Conservation (phyloP, 2,888 invertebrate species). For the Ectemnius lituratus region DNA sequence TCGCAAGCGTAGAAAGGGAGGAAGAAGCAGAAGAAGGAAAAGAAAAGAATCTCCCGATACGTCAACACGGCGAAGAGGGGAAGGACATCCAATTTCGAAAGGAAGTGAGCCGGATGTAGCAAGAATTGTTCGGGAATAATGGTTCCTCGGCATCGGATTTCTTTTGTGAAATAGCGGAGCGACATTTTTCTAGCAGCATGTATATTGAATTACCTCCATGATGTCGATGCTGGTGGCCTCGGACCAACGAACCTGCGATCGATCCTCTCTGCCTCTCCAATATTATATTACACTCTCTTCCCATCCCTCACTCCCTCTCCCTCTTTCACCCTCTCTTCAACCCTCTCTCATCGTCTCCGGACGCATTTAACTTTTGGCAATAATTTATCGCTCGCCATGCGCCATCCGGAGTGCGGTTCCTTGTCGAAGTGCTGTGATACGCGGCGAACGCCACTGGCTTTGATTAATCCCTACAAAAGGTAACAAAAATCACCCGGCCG, state of each 20-base stretch:
- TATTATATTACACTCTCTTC: constrained; percentile 13
- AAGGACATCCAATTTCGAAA: constrained; percentile 51
- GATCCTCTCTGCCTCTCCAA: constrained; percentile 43
- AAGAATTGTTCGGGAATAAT: constrained; percentile 57
- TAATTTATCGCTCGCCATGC: constrained; percentile 37
- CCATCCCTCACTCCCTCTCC: too few species aligned
- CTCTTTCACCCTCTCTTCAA: too few species aligned
- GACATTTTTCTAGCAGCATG: constrained; percentile 57
- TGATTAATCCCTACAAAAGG: too few species aligned
- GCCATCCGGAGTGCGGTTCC: constrained; percentile 10
- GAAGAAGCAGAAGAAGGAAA: not conserved
- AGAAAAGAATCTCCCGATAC: constrained; percentile 31
- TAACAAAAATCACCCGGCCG: too few species aligned
- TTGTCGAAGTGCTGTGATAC: not conserved
- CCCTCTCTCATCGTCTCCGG: constrained; percentile 11
- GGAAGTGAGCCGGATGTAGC: constrained; percentile 48
- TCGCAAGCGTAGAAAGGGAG: too few species aligned
- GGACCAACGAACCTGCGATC: constrained; percentile 11
- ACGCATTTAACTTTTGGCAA: constrained; percentile 42
- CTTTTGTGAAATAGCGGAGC: constrained; percentile 56
- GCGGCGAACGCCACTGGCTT: not conserved
- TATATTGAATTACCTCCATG: constrained; percentile 45
- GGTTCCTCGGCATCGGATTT: constrained; percentile 53
- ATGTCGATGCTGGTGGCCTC: constrained; percentile 37
- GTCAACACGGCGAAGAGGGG: constrained; percentile 17